Conservation (phyloP, 2,888 invertebrate genomes). For the Pachliopta kotzebuea region DNA sequence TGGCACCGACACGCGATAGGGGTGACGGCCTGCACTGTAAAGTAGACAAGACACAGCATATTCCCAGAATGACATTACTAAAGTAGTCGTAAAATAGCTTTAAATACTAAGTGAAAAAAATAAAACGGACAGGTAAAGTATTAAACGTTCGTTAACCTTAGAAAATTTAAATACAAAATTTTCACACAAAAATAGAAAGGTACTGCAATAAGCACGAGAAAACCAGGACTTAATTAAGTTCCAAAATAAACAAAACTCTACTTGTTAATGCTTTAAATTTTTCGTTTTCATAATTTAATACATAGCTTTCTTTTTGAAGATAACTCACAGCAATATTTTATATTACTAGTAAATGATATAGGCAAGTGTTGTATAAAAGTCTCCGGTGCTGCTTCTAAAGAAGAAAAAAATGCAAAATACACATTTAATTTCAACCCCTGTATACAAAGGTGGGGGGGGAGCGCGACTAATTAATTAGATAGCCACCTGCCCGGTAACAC, state of each 20-base stretch:
- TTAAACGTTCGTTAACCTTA: background rate
- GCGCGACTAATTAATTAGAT: slow-evolving; percentile 66
- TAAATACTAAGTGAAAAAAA: slow-evolving; percentile 8
- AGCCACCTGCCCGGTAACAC: slow-evolving; percentile 66
- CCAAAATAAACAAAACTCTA: too few relatives aligned
- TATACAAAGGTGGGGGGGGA: slow-evolving; percentile 45
- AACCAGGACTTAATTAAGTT: background rate
- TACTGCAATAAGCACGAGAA: background rate
- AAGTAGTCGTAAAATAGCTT: slow-evolving; percentile 2
- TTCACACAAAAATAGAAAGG: background rate
- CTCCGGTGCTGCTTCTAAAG: slow-evolving; percentile 47
- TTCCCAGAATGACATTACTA: slow-evolving; percentile 7
- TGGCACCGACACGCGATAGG: slow-evolving; percentile 45
- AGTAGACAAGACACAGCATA: slow-evolving; percentile 37
- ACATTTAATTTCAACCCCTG: slow-evolving; percentile 70
- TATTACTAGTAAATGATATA: slow-evolving; percentile 63
- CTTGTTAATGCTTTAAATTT: too few relatives aligned
- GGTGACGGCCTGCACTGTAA: slow-evolving; percentile 43
- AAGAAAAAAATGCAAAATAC: slow-evolving; percentile 71
- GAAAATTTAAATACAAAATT: background rate
- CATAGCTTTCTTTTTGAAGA: background rate
- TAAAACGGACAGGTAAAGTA: slow-evolving; percentile 2
- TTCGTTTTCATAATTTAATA: too few relatives aligned
- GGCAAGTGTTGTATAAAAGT: slow-evolving; percentile 47
- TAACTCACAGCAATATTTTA: slow-evolving; percentile 41